A percentile compares a stretch with the other conserved stretches of the same genome.
Conservation (phyloP, 1,140 invertebrate species). For the Condylostylus longicornis region DNA sequence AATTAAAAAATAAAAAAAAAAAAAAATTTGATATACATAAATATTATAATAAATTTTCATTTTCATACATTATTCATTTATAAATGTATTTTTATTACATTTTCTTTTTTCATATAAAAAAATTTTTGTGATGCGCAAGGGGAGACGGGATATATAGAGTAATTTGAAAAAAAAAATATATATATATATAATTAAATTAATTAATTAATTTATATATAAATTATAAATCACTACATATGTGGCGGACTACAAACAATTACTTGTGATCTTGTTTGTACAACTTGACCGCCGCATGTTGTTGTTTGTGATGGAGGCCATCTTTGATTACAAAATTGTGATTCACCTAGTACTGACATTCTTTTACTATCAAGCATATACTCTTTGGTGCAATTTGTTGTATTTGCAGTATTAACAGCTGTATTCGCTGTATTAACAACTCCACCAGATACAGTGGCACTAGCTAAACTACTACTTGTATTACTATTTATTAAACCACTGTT, state of each 20-base stretch:
- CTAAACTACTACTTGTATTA: too few relatives aligned
- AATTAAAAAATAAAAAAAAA: not conserved
- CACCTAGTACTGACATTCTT: slow-evolving; percentile 28
- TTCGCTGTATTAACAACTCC: too few relatives aligned
- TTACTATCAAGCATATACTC: slow-evolving; percentile 16
- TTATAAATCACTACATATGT: slow-evolving; percentile 21
- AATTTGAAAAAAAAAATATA: not conserved
- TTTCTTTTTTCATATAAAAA: too few relatives aligned
- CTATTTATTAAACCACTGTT: too few relatives aligned
- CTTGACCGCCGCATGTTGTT: slow-evolving; percentile 18
- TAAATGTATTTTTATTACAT: not conserved
- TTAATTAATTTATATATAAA: not conserved
- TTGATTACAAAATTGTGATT: slow-evolving; percentile 27
- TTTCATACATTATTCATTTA: not conserved
- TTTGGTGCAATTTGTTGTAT: slow-evolving; percentile 12
- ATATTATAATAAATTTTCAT: not conserved
- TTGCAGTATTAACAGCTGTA: slow-evolving; percentile 4
- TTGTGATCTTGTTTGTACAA: slow-evolving; percentile 20
- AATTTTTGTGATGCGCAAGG: too few relatives aligned
- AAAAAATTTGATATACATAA: too few relatives aligned
- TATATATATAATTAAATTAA: not conserved
- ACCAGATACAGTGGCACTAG: not conserved
- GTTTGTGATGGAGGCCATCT: slow-evolving; percentile 27
- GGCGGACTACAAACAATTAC: slow-evolving; percentile 28
- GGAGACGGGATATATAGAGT: too few relatives aligned